Percentiles rank a stretch among this genome's conserved stretches.
Evolutionary conservation across 2,797 vertebrate species (phyloP).

Genomic region (Knipowitschia caucasica): DNA sequence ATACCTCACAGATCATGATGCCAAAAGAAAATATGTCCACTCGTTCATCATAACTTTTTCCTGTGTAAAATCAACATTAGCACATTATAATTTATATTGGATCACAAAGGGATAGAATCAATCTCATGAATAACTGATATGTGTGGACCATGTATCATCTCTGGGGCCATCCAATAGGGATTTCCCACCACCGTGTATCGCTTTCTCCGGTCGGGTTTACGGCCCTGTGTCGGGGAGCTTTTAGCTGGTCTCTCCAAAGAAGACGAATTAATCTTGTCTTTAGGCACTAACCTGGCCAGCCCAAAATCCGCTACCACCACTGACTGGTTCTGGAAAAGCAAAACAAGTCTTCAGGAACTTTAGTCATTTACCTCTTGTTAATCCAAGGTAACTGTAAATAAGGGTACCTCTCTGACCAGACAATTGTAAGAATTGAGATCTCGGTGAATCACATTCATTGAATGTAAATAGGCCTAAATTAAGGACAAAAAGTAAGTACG

Average conservation of each 20-base stretch:
- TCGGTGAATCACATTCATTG: conserved; percentile 96
- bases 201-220: conserved; percentile 86
- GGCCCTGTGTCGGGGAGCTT: conserved; percentile 75
- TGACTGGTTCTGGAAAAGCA: conserved; percentile 81
- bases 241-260: conserved; percentile 54
- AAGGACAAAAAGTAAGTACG: conserved; percentile 15
- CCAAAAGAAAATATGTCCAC: conserved; percentile 98
- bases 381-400: not conserved
- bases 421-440: conserved; percentile 98
- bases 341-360: not conserved
- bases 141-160: conserved; percentile 93
- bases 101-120: not conserved
- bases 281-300: conserved; percentile 85
- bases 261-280: conserved; percentile 76
- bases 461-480: conserved; percentile 90
- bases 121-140: not conserved
- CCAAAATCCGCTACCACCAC: conserved; percentile 97
- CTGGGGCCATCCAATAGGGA: conserved; percentile 98
- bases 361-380: not conserved
- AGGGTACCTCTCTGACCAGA: conserved; percentile 87
- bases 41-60: conserved; percentile 91
- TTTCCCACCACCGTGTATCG: conserved; percentile 97
- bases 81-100: not conserved
- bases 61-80: conserved; percentile 64
- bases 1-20: conserved; percentile 95